phyloP scores from a whole-genome alignment of 1,140 invertebrate species.

The Cydia pomonella region DNA sequence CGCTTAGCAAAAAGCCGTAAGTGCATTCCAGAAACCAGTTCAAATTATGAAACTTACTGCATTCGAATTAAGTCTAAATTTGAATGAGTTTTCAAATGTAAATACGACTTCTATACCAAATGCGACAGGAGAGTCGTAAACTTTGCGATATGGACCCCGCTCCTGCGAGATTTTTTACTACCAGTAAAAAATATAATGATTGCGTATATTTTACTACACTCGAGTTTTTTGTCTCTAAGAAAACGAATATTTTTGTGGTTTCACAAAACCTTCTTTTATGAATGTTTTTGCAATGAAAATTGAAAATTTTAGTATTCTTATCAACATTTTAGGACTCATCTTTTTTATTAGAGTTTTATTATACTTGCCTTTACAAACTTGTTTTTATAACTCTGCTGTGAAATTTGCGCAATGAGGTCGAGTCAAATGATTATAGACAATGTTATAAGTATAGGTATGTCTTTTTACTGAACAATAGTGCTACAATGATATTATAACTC shows the following conservation, averaged over 20 bases:
- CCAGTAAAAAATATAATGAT: slow-evolving; percentile 6
- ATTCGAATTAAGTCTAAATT: neutral
- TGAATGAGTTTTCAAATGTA: neutral
- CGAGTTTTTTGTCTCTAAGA: neutral
- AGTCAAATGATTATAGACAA: too few species aligned
- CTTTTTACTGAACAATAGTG: too few species aligned
- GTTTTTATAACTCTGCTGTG: too few species aligned
- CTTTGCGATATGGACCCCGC: neutral
- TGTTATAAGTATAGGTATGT: too few species aligned
- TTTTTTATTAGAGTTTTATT: neutral
- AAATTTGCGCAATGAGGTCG: too few species aligned
- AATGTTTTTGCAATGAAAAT: neutral
- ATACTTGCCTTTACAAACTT: too few species aligned
- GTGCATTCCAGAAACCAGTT: neutral
- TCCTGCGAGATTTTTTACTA: slow-evolving; percentile 1
- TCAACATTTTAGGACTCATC: neutral
- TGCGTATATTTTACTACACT: neutral
- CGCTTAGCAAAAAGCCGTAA: neutral
- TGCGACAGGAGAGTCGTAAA: neutral
- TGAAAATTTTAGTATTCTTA: neutral
- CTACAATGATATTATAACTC: too few species aligned
- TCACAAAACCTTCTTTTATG: neutral
- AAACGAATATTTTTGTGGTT: neutral
- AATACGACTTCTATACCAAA: neutral
- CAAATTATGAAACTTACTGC: neutral